These are phyloP conservation scores for Anolis sagrei DNA, from an alignment of 2,113 vertebrate genomes.

Conservation along the genomic window DNA sequence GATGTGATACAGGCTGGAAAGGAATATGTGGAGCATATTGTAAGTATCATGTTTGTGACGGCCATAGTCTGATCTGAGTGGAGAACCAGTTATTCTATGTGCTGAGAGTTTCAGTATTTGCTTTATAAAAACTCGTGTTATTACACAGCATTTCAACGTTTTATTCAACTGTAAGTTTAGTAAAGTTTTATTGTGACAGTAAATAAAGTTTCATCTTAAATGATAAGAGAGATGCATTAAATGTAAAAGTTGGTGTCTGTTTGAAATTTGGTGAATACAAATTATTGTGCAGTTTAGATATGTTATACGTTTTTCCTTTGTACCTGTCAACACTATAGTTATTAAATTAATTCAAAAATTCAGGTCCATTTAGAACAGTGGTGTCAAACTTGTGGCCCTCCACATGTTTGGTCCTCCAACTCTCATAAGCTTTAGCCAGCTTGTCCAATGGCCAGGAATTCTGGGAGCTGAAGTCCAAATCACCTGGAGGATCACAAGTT, in stretches of 20 bases:
- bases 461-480: no score
- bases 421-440: no score
- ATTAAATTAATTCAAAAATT: background rate
- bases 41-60: conserved; percentile 71
- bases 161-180: background rate
- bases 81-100: accelerated
- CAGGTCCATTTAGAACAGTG: background rate
- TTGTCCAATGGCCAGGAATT: no score
- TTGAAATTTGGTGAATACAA: background rate
- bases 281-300: background rate
- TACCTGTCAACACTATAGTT: background rate
- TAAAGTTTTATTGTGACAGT: background rate
- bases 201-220: background rate
- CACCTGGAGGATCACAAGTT: no score
- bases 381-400: no score
- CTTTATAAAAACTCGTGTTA: background rate
- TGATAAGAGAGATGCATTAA: no score
- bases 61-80: background rate
- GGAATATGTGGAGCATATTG: conserved; percentile 96
- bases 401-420: no score
- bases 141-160: background rate
- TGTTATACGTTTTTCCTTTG: background rate
- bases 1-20: conserved; percentile 96
- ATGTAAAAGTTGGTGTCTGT: background rate
- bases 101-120: background rate